phyloP scores from a whole-genome alignment of 2,888 invertebrate genomes.

The Drosophila cracens region DNA sequence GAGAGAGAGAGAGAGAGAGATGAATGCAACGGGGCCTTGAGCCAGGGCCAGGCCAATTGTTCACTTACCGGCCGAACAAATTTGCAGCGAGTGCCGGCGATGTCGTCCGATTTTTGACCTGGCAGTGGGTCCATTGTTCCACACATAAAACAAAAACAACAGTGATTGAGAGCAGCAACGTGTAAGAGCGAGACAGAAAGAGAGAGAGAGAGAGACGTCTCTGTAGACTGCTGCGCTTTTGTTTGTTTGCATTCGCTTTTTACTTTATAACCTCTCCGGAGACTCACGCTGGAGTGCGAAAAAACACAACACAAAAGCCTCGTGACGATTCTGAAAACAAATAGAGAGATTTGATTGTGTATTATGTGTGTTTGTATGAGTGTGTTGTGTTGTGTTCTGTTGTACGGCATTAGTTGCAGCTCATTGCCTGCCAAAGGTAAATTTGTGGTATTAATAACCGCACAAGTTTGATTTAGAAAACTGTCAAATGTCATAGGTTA shows the following conservation, averaged over 20 bases:
- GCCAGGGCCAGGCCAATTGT: conserved; percentile 62
- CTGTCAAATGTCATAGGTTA: conserved; percentile 51
- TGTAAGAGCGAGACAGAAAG: background rate
- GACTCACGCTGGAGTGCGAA: conserved; percentile 49
- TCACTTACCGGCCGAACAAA: conserved; percentile 61
- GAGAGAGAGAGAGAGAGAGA: conserved; percentile 5
- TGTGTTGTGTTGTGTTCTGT: conserved; percentile 16
- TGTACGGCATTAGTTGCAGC: conserved; percentile 48
- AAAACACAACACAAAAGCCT: conserved; percentile 35
- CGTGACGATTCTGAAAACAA: conserved; percentile 28
- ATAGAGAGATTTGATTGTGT: conserved; percentile 10
- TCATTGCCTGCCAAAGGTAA: conserved; percentile 50
- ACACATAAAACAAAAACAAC: conserved; percentile 26
- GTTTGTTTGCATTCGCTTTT: conserved; percentile 67
- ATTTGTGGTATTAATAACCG: conserved; percentile 44
- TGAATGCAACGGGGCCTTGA: conserved; percentile 33
- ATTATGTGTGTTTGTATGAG: background rate
- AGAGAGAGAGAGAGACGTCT: background rate
- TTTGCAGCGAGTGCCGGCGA: conserved; percentile 35
- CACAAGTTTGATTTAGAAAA: conserved; percentile 33
- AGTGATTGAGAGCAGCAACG: background rate
- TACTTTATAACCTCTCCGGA: conserved; percentile 24
- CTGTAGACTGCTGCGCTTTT: conserved; percentile 70
- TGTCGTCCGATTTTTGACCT: conserved; percentile 21
- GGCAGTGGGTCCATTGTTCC: conserved; percentile 48